A percentile compares a stretch with the other conserved stretches of the same genome.
Evolutionary conservation across 2,113 vertebrate genomes (phyloP).

Genomic region (Fulmarus glacialis): DNA sequence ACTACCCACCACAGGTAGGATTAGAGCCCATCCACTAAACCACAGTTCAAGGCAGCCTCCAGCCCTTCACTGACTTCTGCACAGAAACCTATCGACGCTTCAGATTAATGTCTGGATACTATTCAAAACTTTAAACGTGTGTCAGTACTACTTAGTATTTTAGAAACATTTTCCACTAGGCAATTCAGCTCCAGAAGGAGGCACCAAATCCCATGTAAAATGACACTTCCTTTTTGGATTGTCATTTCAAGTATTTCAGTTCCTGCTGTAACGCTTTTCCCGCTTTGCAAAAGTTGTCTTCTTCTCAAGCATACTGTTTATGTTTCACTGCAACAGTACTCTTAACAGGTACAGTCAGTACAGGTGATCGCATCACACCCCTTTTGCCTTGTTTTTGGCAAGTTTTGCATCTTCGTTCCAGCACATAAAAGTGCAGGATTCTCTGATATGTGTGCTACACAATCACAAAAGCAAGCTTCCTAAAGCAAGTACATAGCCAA

Average conservation of each 20-base stretch:
- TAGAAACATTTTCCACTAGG: not conserved
- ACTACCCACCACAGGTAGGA: fast-evolving
- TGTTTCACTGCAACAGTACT: not conserved
- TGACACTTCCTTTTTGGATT: not conserved
- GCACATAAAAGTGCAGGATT: not conserved
- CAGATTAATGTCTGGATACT: not conserved
- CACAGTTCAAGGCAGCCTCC: not conserved
- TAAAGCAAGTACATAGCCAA: not conserved
- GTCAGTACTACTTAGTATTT: not conserved
- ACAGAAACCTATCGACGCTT: not conserved
- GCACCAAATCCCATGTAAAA: not conserved
- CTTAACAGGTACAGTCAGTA: not conserved
- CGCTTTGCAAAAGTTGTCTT: not conserved
- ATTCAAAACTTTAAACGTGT: not conserved
- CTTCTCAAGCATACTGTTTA: not conserved
- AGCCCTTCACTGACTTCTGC: not conserved
- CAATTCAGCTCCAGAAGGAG: not conserved
- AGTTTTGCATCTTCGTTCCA: not conserved
- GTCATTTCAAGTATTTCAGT: not conserved
- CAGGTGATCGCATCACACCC: not conserved
- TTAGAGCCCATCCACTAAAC: not conserved
- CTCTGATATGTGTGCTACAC: not conserved
- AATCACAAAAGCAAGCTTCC: not conserved
- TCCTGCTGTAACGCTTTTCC: not conserved
- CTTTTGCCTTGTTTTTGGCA: not conserved